Evolutionary conservation across 2,888 invertebrate species (phyloP).

Genomic region (Entomobrya proxima): DNA sequence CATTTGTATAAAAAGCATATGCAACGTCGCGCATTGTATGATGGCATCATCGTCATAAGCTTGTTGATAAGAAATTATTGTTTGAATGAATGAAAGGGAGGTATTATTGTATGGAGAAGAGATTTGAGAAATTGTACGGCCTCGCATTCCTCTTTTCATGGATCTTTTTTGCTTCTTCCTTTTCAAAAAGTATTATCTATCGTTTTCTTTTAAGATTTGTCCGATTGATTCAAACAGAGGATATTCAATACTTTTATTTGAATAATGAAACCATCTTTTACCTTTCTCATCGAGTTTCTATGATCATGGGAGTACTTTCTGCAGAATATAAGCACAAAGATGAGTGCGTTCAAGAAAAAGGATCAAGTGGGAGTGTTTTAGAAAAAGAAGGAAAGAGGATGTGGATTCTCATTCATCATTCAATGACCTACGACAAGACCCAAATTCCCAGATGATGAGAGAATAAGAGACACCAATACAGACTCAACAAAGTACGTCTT

Average conservation of each 20-base stretch:
- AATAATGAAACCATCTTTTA: constrained; percentile 3
- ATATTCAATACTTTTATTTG: not conserved
- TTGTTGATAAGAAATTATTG: not conserved
- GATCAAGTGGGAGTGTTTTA: not conserved
- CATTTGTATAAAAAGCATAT: not conserved
- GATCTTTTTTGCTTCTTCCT: not conserved
- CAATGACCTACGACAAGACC: constrained; percentile 59
- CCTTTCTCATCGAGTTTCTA: not conserved
- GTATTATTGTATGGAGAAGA: not conserved
- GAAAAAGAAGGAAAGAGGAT: not conserved
- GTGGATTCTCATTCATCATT: constrained; percentile 37
- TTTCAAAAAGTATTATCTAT: not conserved
- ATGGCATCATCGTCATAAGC: too few species aligned
- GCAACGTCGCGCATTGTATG: too few species aligned
- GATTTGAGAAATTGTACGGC: not conserved
- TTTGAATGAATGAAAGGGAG: constrained; percentile 9
- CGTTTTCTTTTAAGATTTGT: constrained; percentile 18
- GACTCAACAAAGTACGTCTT: constrained; percentile 20
- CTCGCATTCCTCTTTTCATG: constrained; percentile 14
- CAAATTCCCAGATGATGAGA: constrained; percentile 28
- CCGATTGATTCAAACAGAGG: constrained; percentile 13
- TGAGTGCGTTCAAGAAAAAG: not conserved
- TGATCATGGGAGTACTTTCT: not conserved
- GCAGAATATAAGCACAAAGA: not conserved
- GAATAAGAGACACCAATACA: not conserved